These are phyloP conservation scores for Ennomos fuscantarius DNA, from an alignment of 2,888 invertebrate genomes.

Conservation along the genomic window DNA sequence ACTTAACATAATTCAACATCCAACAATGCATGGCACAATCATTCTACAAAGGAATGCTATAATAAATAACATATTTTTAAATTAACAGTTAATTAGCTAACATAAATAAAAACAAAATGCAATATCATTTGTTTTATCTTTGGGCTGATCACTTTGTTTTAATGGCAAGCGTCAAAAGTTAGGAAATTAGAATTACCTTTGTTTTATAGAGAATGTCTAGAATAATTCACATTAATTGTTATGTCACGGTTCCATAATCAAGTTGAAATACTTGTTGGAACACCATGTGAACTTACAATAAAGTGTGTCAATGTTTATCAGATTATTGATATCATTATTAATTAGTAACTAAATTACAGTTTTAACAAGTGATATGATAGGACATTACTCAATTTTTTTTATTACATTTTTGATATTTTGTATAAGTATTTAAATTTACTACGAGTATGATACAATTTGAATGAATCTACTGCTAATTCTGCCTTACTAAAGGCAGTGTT, in stretches of 20 bases:
- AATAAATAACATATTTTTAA: constrained; percentile 29
- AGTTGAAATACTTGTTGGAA: constrained; percentile 6
- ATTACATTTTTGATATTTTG: no score
- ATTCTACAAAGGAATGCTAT: constrained; percentile 45
- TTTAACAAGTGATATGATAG: constrained; percentile 11
- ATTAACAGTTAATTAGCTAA: constrained; percentile 33
- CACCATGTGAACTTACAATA: constrained; percentile 14
- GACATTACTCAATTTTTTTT: not conserved
- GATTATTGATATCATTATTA: constrained; percentile 6
- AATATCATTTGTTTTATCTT: constrained; percentile 63
- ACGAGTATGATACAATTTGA: no score
- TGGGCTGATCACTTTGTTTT: constrained; percentile 70
- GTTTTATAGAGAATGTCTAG: not conserved
- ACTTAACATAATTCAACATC: constrained; percentile 41
- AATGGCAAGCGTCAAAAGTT: constrained; percentile 64
- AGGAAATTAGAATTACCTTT: constrained; percentile 9
- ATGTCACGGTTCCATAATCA: constrained; percentile 3
- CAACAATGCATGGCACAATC: constrained; percentile 47
- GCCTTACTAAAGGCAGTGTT: no score
- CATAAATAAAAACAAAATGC: constrained; percentile 58
- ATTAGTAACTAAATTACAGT: constrained; percentile 1
- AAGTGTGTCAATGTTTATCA: constrained; percentile 23
- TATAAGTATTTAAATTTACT: no score
- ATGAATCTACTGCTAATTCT: no score
- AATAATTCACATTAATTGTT: constrained; percentile 5